Percentiles rank a stretch among this genome's conserved stretches.
Evolutionary conservation across 1,140 invertebrate species (phyloP).

Genomic region (Acromyrmex heyeri): DNA sequence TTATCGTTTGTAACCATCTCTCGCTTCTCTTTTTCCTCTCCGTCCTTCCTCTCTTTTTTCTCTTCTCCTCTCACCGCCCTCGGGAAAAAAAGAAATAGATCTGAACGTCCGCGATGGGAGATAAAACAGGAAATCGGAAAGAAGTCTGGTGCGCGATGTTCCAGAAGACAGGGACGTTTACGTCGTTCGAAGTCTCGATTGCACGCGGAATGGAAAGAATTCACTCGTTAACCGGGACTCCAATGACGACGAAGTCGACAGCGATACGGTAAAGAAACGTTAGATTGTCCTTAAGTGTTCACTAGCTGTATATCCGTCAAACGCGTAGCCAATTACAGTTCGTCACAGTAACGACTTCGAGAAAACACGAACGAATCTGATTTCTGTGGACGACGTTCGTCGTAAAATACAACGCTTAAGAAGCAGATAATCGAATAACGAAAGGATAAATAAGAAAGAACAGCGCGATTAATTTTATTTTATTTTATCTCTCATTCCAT

Average conservation of each 20-base stretch:
- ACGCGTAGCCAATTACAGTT: slow-evolving; percentile 82
- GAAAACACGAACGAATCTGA: slow-evolving; percentile 3
- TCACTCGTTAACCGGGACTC: slow-evolving; percentile 43
- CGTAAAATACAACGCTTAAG: neutral
- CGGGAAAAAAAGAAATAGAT: slow-evolving; percentile 54
- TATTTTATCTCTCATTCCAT: neutral
- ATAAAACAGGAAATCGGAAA: slow-evolving; percentile 43
- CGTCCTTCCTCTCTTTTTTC: slow-evolving; percentile 3
- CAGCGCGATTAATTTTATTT: neutral
- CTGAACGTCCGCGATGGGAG: slow-evolving; percentile 35
- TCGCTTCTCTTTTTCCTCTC: slow-evolving; percentile 30
- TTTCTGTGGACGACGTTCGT: neutral
- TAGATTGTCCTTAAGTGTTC: slow-evolving; percentile 20
- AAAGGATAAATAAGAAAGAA: neutral
- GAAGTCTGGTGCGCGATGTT: slow-evolving; percentile 40
- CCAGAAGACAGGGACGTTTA: slow-evolving; percentile 8
- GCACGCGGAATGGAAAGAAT: slow-evolving; percentile 20
- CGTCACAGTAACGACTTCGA: slow-evolving; percentile 36
- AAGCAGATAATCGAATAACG: neutral
- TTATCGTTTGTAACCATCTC: slow-evolving; percentile 51
- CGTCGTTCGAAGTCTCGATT: slow-evolving; percentile 27
- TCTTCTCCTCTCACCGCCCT: slow-evolving; percentile 39
- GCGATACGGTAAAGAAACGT: slow-evolving; percentile 3
- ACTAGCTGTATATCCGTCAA: slow-evolving; percentile 18
- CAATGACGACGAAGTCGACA: slow-evolving; percentile 17